Evolutionary conservation across 1,140 invertebrate genomes (phyloP).

Genomic region (Bombus waltoni): DNA sequence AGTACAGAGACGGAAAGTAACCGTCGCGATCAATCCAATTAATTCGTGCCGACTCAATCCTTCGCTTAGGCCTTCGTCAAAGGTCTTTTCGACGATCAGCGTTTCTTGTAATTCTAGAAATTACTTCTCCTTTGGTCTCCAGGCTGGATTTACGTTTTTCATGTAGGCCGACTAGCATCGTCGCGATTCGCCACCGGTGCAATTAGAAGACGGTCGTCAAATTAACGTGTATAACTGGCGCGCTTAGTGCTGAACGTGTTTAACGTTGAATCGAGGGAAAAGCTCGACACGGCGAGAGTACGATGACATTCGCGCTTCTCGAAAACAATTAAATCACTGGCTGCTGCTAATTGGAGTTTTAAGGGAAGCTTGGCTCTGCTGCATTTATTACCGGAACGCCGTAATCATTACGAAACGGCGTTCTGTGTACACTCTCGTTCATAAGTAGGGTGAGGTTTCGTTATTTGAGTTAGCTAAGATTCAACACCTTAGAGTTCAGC

Average conservation of each 20-base stretch:
- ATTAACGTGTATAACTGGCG: background rate
- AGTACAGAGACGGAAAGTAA: background rate
- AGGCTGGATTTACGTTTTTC: background rate
- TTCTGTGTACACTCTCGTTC: background rate
- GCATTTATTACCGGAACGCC: background rate
- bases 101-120: conserved; percentile 19
- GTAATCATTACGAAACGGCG: background rate
- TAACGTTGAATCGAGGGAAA: background rate
- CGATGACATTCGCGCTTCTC: conserved; percentile 17
- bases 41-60: conserved; percentile 20
- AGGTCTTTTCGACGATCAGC: background rate
- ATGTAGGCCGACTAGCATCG: background rate
- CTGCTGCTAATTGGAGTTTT: background rate
- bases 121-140: background rate
- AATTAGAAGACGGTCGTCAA: conserved; percentile 2
- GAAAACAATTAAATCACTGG: conserved; percentile 42
- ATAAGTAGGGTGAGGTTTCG: no score
- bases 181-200: background rate
- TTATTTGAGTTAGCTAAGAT: no score
- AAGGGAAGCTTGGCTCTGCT: background rate
- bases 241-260: background rate
- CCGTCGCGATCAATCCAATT: conserved; percentile 25
- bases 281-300: background rate
- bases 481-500: no score
- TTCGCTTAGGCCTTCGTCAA: background rate